Base-by-base conservation (phyloP, 1,140 invertebrate species). In the Chymomyza costata region DNA sequence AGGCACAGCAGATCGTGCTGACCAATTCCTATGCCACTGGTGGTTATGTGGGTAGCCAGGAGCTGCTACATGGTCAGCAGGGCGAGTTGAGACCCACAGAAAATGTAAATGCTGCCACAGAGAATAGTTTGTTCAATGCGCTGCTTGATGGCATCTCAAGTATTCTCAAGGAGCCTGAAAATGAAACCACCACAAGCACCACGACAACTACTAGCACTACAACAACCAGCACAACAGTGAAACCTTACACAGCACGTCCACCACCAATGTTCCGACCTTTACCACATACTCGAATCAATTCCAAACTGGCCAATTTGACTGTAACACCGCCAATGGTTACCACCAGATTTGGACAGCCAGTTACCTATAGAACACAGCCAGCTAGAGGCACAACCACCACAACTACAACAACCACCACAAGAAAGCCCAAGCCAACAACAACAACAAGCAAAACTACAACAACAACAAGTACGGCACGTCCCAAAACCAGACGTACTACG, bases 301-400 rank as follows among this genome's bases (percentile, higher is more conserved):
- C 82, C 0, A 84, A 84, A 28, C 58, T 84, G 41, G 82, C 82
- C 0, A 84, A 82, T 56, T 52, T 84, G 0, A 84, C 82, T 0
- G 63, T 80, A 10, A 74, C 63, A 5, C 70, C 82, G 1, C 71
- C 76, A 2, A 73, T 70, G 54, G 73, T 73, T 18, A 73, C 73
- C 37, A 78, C 63, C 18, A 78, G 60, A 16, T 80, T 71, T 34
- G 71, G 68, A 30, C 74, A 71, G 14, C 46, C 71, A 1, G 55
- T 73, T 14, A 78, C 65, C 8, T 59, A 59, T 8, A 68, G 57
- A 50, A 63, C 60, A 1, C 8, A 35, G 16, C 50, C 49, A 1
- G 38, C 11, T 3, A 25, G 10, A 25, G 55, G 35, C 31, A 48
- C 30, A 48, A 60, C 16, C 1, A 52, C 52, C 7, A 56, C 41